Evolutionary conservation across 2,797 vertebrate species (phyloP), one percentile per base, ranked within the genome.

Genomic region (Alosa sapidissima): DNA sequence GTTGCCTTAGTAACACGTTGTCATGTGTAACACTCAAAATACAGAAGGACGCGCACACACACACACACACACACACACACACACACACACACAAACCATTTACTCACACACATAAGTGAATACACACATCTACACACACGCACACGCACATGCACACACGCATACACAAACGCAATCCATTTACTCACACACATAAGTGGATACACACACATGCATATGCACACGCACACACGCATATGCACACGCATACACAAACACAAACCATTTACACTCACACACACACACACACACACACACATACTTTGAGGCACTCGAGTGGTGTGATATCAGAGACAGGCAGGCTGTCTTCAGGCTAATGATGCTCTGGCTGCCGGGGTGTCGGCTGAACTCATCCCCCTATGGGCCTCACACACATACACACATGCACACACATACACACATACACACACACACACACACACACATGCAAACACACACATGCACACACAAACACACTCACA

Each of bases 1-100:
- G 85, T 85, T 89, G 78, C 84, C 89, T 49, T 88, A 85, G 86
- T 87, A 87, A 87, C 87, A 81, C 54, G 86, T 83, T 81, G 82
- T 36, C 55, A 84, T 88, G 81, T 62, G 81, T 83, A 82, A 86
- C 33, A 72, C 5, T 72, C 68, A 36, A 19, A 60, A 60, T 60
- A 60, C 55, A 60, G 19, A 60, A 1, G 55, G 55, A 60, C 55
- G 58, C 49, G n/a, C 60, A 28, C 16, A 62, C 58, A 62, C 58
- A 62, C 2, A 62, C 21, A n/a, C 58, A 60, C 58, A n/a, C 58
- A 60, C 19, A 60, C 58, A 60, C 19, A n/a, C 21, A n/a, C 58
- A 60, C 58, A 60, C 58, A 62, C 58, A 62, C 58, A 58, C 55
- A 58, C 55, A 51, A 16, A 13, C 4, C 55, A 16, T 41, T 41